Evolutionary conservation across 1,140 invertebrate species (phyloP).

Genomic region (Antheraea pernyi): DNA sequence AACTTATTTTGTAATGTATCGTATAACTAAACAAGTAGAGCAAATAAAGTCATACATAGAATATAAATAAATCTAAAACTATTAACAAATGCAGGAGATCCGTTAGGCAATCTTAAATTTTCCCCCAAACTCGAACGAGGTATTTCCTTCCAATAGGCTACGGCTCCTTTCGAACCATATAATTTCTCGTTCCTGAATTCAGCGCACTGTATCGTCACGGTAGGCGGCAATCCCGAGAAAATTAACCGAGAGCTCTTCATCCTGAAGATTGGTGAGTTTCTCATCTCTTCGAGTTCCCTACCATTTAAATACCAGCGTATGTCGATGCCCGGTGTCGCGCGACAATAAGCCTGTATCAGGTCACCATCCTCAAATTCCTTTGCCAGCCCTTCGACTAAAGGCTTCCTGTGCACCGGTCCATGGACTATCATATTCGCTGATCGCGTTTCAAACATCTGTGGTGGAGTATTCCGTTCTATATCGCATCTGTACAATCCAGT

Average conservation of each 20-base stretch:
- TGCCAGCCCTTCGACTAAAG: conserved; percentile 58
- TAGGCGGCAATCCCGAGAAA: conserved; percentile 55
- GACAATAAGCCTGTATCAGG: conserved; percentile 60
- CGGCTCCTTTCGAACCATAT: conserved; percentile 53
- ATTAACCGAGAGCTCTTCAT: conserved; percentile 46
- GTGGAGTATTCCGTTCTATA: conserved; percentile 58
- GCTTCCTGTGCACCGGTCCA: conserved; percentile 48
- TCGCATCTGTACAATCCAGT: conserved; percentile 67
- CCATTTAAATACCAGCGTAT: conserved; percentile 71
- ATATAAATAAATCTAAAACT: not conserved
- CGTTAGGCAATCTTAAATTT: not conserved
- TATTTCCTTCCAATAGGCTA: conserved; percentile 51
- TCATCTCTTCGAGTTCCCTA: conserved; percentile 44
- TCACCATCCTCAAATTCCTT: conserved; percentile 57
- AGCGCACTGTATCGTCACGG: conserved; percentile 63
- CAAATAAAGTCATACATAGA: not conserved
- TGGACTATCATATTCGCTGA: conserved; percentile 60
- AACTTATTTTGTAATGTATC: not conserved
- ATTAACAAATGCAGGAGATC: not conserved
- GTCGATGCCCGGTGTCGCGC: conserved; percentile 51
- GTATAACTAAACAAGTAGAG: not conserved
- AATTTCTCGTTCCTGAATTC: conserved; percentile 58
- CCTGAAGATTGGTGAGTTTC: conserved; percentile 45
- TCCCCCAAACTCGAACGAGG: conserved; percentile 12
- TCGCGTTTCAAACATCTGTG: conserved; percentile 57